Percentiles rank a stretch among this genome's conserved stretches.
phyloP scores from a whole-genome alignment of 92 coral and sea anemone genomes.

The Paramuricea clavata region DNA sequence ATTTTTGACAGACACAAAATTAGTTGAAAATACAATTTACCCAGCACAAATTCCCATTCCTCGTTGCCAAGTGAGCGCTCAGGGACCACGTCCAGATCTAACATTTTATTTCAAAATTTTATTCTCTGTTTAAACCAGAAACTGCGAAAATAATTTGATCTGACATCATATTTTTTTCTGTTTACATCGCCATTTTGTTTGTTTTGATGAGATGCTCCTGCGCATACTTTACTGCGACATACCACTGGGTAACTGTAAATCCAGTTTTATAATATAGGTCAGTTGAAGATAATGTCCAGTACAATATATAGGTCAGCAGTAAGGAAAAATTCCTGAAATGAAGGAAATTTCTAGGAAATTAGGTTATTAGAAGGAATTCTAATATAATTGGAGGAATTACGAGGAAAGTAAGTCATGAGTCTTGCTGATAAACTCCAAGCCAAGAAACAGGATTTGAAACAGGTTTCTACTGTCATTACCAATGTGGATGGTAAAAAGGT shows the following conservation, averaged over 20 bases:
- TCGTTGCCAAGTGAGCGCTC: constrained; percentile 98
- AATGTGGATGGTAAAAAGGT: constrained; percentile 92
- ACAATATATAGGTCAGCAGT: not conserved
- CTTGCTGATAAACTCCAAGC: constrained; percentile 35
- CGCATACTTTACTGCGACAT: constrained; percentile 2
- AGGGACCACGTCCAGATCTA: constrained; percentile 98
- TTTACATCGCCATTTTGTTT: constrained; percentile 51
- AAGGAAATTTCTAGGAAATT: not conserved
- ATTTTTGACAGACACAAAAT: not conserved
- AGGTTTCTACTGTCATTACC: constrained; percentile 79
- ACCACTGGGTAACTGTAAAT: not conserved
- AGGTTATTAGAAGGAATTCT: too few relatives aligned
- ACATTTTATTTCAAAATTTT: constrained; percentile 53
- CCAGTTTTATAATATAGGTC: not conserved
- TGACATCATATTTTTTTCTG: constrained; percentile 46
- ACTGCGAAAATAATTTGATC: not conserved
- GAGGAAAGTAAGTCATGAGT: not conserved
- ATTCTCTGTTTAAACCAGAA: not conserved
- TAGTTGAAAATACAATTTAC: constrained; percentile 56
- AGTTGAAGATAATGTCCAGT: not conserved
- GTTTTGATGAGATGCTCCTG: constrained; percentile 15
- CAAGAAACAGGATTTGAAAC: constrained; percentile 62
- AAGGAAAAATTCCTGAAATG: not conserved
- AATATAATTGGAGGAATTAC: not conserved
- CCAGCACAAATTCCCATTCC: constrained; percentile 98